phyloP scores from a whole-genome alignment of 2,113 vertebrate species.

The Mohoua ochrocephala region DNA sequence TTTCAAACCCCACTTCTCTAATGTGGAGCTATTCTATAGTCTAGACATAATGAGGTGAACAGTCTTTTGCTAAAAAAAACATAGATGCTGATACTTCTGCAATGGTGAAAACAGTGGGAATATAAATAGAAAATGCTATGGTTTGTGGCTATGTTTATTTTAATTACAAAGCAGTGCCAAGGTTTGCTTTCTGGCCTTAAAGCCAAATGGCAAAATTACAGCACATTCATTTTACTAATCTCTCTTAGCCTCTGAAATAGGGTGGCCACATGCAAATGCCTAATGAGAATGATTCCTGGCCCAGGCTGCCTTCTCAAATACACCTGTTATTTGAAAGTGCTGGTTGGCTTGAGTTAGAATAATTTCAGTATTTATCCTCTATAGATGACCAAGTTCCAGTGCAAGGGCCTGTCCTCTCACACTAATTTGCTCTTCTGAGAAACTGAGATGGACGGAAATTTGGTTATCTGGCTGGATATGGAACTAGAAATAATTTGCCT shows the following conservation, averaged over 20 bases:
- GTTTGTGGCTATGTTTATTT: not conserved
- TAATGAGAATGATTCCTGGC: not conserved
- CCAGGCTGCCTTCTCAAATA: not conserved
- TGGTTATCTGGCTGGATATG: not conserved
- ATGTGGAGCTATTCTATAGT: not conserved
- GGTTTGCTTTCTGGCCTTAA: not conserved
- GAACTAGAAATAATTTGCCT: not conserved
- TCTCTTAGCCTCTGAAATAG: not conserved
- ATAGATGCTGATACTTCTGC: not conserved
- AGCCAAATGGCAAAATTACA: not conserved
- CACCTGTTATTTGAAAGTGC: not conserved
- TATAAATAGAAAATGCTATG: not conserved
- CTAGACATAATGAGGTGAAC: not conserved
- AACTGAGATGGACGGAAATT: not conserved
- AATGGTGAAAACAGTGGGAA: not conserved
- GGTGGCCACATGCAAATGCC: not conserved
- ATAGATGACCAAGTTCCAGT: not conserved
- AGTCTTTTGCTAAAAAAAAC: not conserved
- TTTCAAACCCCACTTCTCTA: not conserved
- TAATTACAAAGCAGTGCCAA: not conserved
- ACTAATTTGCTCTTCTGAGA: not conserved
- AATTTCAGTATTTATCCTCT: not conserved
- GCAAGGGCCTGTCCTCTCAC: not conserved
- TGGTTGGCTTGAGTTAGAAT: not conserved
- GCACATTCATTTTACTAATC: not conserved